Percentiles rank a stretch among this genome's conserved stretches.
phyloP scores from a whole-genome alignment of 2,797 vertebrate genomes.

The Alectoris magna region DNA sequence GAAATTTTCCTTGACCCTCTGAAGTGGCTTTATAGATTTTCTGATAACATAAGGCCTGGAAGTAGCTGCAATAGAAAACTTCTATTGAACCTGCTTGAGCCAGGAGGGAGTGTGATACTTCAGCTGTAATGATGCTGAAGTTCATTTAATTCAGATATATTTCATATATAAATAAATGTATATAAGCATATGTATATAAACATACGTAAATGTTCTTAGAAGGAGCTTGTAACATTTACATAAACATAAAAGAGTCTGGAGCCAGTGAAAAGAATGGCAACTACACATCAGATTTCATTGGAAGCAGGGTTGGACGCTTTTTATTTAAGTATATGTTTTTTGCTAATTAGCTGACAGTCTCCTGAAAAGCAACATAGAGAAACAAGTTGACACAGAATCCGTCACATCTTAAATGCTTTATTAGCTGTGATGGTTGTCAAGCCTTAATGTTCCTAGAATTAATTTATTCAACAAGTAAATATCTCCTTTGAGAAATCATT shows the following conservation, averaged over 20 bases:
- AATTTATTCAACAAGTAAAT: background rate
- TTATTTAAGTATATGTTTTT: background rate
- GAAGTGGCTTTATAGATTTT: background rate
- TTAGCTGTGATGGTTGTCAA: background rate
- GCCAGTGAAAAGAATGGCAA: background rate
- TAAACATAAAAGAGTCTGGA: background rate
- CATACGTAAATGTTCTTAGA: background rate
- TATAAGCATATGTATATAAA: no score
- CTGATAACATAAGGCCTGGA: background rate
- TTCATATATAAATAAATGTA: background rate
- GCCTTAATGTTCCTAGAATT: background rate
- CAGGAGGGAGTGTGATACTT: background rate
- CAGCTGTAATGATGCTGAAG: background rate
- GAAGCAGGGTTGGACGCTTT: background rate
- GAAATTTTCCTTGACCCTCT: background rate
- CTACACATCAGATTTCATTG: background rate
- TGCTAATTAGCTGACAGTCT: background rate
- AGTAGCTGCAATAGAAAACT: background rate
- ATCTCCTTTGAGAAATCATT: background rate
- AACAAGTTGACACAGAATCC: background rate
- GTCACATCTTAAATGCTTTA: background rate
- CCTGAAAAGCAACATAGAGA: background rate
- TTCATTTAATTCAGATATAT: background rate
- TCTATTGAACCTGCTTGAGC: background rate
- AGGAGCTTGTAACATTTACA: background rate